phyloP scores from a whole-genome alignment of 2,797 vertebrate species.

The Echiichthys vipera region DNA sequence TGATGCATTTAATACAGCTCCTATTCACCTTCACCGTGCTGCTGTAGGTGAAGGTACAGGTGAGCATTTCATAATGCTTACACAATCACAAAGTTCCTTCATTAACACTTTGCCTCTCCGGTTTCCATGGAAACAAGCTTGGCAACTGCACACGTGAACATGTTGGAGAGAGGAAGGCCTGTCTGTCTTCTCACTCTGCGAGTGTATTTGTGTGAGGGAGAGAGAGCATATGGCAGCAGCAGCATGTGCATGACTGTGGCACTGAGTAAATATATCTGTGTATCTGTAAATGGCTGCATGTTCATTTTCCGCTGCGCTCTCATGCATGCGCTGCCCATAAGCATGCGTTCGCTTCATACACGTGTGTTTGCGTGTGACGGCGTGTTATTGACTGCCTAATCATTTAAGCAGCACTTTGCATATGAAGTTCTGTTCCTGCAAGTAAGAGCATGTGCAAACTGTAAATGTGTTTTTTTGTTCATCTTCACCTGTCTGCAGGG shows the following conservation, averaged over 20 bases:
- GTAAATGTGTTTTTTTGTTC: conserved; percentile 50
- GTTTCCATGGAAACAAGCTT: conserved; percentile 81
- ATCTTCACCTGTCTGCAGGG: background rate
- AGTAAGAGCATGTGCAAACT: conserved; percentile 30
- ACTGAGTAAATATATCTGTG: conserved; percentile 31
- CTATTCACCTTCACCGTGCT: background rate
- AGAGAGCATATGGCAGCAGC: conserved; percentile 62
- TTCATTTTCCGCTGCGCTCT: conserved; percentile 13
- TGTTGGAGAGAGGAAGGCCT: conserved; percentile 49
- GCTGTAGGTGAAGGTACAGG: conserved; percentile 49
- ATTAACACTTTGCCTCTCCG: conserved; percentile 67
- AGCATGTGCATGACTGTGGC: conserved; percentile 49
- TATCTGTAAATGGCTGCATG: conserved; percentile 3
- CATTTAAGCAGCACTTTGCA: conserved; percentile 64
- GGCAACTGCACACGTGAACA: conserved; percentile 57
- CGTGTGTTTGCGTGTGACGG: background rate
- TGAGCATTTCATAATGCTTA: conserved; percentile 47
- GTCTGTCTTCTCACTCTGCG: conserved; percentile 46
- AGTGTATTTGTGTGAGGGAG: conserved; percentile 19
- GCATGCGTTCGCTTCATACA: conserved; percentile 1
- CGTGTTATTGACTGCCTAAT: background rate
- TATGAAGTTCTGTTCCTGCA: conserved; percentile 42
- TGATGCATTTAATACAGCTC: background rate
- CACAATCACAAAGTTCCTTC: conserved; percentile 71
- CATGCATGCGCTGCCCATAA: background rate